phyloP scores from a whole-genome alignment of 2,888 invertebrate genomes.

The Eupeodes luniger region DNA sequence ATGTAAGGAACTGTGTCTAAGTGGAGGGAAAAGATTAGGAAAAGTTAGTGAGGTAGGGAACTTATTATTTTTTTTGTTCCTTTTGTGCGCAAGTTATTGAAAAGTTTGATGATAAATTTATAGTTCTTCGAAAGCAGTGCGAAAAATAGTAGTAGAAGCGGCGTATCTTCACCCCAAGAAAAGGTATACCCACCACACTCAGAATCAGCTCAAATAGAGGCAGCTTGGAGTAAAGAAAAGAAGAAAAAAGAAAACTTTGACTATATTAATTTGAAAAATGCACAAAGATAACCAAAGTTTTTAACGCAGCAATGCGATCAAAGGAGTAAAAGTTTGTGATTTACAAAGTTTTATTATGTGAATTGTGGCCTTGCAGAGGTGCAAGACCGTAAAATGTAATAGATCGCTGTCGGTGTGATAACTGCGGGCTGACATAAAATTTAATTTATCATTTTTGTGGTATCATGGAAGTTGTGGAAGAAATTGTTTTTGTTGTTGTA shows the following conservation, averaged over 20 bases:
- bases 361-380: conserved; percentile 49
- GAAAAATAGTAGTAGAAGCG: conserved; percentile 43
- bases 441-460: conserved; percentile 43
- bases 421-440: conserved; percentile 28
- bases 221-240: not conserved
- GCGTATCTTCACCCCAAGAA: not conserved
- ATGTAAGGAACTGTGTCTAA: conserved; percentile 23
- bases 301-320: conserved; percentile 62
- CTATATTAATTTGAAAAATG: conserved; percentile 75
- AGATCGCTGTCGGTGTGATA: conserved; percentile 44
- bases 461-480: conserved; percentile 2
- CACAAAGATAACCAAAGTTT: conserved; percentile 70
- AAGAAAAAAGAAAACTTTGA: conserved; percentile 43
- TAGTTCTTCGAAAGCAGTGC: conserved; percentile 70
- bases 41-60: conserved; percentile 64
- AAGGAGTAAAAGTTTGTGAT: conserved; percentile 70
- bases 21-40: conserved; percentile 53
- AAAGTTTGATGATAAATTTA: conserved; percentile 76
- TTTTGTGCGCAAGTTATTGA: conserved; percentile 71
- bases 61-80: conserved; percentile 42
- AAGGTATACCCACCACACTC: not conserved
- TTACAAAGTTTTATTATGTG: conserved; percentile 66
- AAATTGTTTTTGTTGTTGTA: not conserved
- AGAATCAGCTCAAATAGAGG: not conserved
- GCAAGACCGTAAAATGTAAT: conserved; percentile 41